phyloP scores from a whole-genome alignment of 2,888 invertebrate genomes.

The Lampropteryx suffumata region DNA sequence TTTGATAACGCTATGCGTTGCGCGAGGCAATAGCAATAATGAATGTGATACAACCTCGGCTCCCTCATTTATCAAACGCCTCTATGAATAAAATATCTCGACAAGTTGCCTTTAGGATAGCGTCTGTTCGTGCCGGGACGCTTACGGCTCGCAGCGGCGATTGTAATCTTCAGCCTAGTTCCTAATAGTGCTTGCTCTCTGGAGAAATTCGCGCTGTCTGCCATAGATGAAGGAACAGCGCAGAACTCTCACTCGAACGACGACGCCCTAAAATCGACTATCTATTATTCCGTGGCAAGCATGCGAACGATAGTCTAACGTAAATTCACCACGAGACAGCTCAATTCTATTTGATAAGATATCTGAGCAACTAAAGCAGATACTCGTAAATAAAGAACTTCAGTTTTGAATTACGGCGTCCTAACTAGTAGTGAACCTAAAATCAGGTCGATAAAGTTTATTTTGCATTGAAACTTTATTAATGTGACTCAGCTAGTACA shows the following conservation, averaged over 20 bases:
- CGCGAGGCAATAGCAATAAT: conserved; percentile 72
- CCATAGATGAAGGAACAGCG: conserved; percentile 21
- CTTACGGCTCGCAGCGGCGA: conserved; percentile 63
- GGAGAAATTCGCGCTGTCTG: conserved; percentile 61
- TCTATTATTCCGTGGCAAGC: not conserved
- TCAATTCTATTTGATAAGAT: too few relatives aligned
- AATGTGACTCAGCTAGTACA: conserved; percentile 25
- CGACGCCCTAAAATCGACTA: not conserved
- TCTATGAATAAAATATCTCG: conserved; percentile 80
- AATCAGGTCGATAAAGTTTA: not conserved
- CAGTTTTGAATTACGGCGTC: too few relatives aligned
- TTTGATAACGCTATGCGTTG: conserved; percentile 76
- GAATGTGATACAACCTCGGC: conserved; percentile 74
- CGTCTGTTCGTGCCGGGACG: conserved; percentile 68
- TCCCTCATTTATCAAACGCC: conserved; percentile 74
- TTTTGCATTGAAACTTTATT: not conserved
- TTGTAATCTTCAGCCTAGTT: conserved; percentile 63
- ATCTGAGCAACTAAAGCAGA: too few relatives aligned
- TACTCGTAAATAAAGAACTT: too few relatives aligned
- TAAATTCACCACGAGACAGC: too few relatives aligned
- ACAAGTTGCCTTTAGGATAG: conserved; percentile 68
- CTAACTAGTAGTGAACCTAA: not conserved
- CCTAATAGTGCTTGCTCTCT: conserved; percentile 62
- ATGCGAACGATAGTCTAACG: not conserved
- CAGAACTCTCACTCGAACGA: not conserved